Percentiles rank a stretch among this genome's conserved stretches.
Evolutionary conservation across 2,888 invertebrate genomes (phyloP).

Genomic region (Megaustenia siamemsis): DNA sequence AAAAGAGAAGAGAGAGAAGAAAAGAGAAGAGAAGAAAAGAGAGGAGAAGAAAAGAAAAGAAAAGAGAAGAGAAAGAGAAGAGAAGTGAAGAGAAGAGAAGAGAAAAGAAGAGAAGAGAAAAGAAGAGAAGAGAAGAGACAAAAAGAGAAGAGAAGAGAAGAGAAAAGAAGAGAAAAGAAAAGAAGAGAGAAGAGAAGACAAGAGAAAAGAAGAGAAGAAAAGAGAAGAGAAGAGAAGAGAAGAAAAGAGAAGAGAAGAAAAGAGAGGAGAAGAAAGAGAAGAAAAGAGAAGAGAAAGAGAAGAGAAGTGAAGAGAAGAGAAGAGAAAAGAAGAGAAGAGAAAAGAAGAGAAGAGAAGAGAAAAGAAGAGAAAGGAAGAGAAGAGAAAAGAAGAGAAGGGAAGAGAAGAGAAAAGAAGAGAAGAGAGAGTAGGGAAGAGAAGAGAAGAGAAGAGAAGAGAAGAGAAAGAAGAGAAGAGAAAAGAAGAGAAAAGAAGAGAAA

Average conservation of each 20-base stretch:
- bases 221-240: not conserved
- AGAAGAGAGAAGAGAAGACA: not conserved
- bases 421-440: not conserved
- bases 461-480: not conserved
- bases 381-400: constrained; percentile 2
- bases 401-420: constrained; percentile 6
- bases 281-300: not conserved
- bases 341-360: not conserved
- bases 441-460: constrained; percentile 13
- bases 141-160: not conserved
- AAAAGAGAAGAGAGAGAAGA: not conserved
- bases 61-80: not conserved
- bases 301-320: not conserved
- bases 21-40: not conserved
- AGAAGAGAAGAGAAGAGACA: not conserved
- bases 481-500: not conserved
- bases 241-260: not conserved
- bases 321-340: not conserved
- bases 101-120: not conserved
- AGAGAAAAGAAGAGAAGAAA: not conserved
- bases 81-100: not conserved
- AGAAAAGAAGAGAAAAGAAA: not conserved
- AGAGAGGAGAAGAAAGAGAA: not conserved
- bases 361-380: constrained; percentile 23
- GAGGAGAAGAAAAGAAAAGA: not conserved